Evolutionary conservation across 2,797 vertebrate species (phyloP), one percentile per base, ranked within the genome.

Genomic region (Hylomyscus alleni): DNA sequence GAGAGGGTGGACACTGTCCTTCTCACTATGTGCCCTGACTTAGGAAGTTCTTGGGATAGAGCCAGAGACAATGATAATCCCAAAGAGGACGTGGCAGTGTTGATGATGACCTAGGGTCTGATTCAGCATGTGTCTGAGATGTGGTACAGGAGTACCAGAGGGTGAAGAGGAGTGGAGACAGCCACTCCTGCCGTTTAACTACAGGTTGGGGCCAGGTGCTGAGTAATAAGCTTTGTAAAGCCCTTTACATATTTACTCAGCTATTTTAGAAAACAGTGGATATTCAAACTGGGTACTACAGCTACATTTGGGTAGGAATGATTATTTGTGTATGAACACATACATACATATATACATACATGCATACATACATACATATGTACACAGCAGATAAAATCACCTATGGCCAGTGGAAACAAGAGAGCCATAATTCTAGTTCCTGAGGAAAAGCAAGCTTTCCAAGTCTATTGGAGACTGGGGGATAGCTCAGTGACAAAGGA

Each of bases 311-410:
- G 20, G 17, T 78, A 50, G 86, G 94, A 90, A 86, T 89, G 60
- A 88, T 24, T 24, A 52, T 76, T 17, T 58, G 72, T 58, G 2
- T 72, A 8, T 83, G 20, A 37, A 10, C 24, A 62, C 8, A 31
- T 65, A 10, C 44, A 8, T 44, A 15, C 22, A 15, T n/a, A n/a
- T 73, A 1, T 54, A n/a, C 34, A 4, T 54, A 9, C 52, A 20
- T 47, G 62, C 81, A 58, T 40, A 10, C 81, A 1, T 56, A 37
- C 24, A 8, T 65, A 6, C 52, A 22, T 50, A 11, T 14, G 15
- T 80, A 24, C 26, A 13, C 44, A 62, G 31, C 24, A 94, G 44
- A 73, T 75, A 40, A 96, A 95, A 65, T 97, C 56, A 92, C 40
- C 65, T 73, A 82, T 37, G 31, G 31, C 44, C 26, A 62, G n/a